Conservation (phyloP, 2,113 vertebrate species). For the western clawed frog (Xenopus tropicalis) region UCB_Xtro_10.0 CM004451.2:39228001-39228500, state of each 20-base stretch:
- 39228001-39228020: too few species aligned
- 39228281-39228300: not conserved
- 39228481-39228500: too few species aligned
- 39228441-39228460: too few species aligned
- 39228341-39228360: not conserved
- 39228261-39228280: not conserved
- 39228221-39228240: not conserved
- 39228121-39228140: not conserved
- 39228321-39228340: not conserved
- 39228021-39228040: too few species aligned
- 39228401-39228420: too few species aligned
- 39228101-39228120: too few species aligned
- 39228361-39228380: conserved; percentile 1
- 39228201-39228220: not conserved
- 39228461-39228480: too few species aligned
- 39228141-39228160: too few species aligned
- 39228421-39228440: too few species aligned
- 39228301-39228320: conserved; percentile 3
- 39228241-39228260: not conserved
- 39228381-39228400: not conserved
- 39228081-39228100: too few species aligned
- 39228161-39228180: not conserved
- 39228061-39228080: too few species aligned
- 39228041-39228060: too few species aligned
- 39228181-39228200: not conserved